Evolutionary conservation across 1,140 invertebrate species (phyloP).

Genomic region (Lepidostoma basale): DNA sequence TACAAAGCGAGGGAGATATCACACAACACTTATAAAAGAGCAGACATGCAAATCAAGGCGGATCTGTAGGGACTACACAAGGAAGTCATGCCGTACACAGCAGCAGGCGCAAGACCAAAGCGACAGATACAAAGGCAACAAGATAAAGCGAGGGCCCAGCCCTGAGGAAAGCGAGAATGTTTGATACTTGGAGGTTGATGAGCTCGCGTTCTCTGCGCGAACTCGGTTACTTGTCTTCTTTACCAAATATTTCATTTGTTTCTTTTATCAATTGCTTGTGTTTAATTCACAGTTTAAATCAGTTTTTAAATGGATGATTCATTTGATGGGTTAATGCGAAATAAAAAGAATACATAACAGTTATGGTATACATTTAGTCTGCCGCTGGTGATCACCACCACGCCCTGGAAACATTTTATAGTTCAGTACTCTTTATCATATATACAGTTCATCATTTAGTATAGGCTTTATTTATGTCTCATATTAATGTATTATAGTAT

Average conservation of each 20-base stretch:
- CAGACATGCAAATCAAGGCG: constrained; percentile 42
- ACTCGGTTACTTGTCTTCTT: constrained; percentile 43
- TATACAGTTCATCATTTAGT: constrained; percentile 34
- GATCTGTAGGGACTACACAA: constrained; percentile 22
- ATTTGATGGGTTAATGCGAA: constrained; percentile 26
- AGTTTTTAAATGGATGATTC: constrained; percentile 37
- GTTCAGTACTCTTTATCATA: constrained; percentile 38
- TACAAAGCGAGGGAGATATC: constrained; percentile 14
- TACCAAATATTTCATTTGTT: constrained; percentile 40
- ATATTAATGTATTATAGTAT: neutral
- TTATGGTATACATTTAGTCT: constrained; percentile 25
- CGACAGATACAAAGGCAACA: constrained; percentile 39
- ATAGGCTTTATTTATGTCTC: constrained; percentile 11
- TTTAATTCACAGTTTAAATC: constrained; percentile 36
- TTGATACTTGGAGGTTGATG: constrained; percentile 47
- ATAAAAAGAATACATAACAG: constrained; percentile 20
- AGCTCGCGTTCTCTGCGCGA: constrained; percentile 40
- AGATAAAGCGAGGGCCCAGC: constrained; percentile 32
- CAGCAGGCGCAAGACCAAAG: constrained; percentile 39
- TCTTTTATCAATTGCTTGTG: constrained; percentile 36
- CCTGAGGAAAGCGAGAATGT: constrained; percentile 41
- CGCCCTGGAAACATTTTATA: constrained; percentile 45
- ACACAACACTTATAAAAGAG: constrained; percentile 37
- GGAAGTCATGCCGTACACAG: neutral
- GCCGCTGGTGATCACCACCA: constrained; percentile 42